Evolutionary conservation across 2,888 invertebrate species (phyloP).

Genomic region (Spilarctia lutea): DNA sequence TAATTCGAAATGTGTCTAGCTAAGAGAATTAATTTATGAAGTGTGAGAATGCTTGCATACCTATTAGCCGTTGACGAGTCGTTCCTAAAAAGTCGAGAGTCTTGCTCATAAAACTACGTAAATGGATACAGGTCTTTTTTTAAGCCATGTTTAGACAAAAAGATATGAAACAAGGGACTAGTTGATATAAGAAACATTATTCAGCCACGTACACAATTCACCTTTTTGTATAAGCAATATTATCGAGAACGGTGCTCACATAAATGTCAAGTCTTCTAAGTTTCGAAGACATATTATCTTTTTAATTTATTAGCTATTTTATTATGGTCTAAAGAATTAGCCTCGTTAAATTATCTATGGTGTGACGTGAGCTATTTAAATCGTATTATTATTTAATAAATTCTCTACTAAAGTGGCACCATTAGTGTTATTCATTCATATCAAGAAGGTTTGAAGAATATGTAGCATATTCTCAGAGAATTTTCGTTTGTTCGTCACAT

Average conservation of each 20-base stretch:
- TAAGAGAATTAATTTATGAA: conserved; percentile 56
- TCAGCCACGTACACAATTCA: not conserved
- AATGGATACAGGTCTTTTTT: not conserved
- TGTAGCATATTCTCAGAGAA: conserved; percentile 21
- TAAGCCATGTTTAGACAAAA: not conserved
- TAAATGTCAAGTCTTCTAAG: not conserved
- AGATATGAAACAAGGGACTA: not conserved
- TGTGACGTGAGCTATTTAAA: conserved; percentile 28
- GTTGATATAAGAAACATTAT: not conserved
- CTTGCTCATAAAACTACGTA: not conserved
- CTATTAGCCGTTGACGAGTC: not conserved
- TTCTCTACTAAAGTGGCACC: conserved; percentile 41
- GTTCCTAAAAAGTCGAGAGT: not conserved
- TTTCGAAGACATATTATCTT: not conserved
- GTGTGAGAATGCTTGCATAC: conserved; percentile 45
- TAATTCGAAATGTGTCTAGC: conserved; percentile 75
- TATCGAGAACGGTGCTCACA: not conserved
- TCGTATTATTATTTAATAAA: conserved; percentile 19
- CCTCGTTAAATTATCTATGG: conserved; percentile 17
- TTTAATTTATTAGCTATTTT: not conserved
- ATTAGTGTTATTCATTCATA: conserved; percentile 27
- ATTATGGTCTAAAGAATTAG: not conserved
- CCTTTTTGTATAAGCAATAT: not conserved
- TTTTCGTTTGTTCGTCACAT: conserved; percentile 13
- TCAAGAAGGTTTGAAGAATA: conserved; percentile 22